Conservation (phyloP, 2,888 invertebrate genomes). For the Euproctis similis region DNA sequence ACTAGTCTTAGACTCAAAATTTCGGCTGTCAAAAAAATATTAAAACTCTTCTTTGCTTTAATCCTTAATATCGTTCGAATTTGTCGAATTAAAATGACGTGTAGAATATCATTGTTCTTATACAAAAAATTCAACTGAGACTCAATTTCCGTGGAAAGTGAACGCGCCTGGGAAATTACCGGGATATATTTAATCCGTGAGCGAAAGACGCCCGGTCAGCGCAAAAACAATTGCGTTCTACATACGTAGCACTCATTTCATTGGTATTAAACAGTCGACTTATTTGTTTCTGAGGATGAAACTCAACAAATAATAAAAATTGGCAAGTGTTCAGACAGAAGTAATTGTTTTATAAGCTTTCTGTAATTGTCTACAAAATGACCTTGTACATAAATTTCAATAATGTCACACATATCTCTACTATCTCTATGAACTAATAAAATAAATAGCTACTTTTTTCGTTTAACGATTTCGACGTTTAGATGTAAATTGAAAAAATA, state of each 20-base stretch:
- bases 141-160: background rate
- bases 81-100: background rate
- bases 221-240: slow-evolving; percentile 5
- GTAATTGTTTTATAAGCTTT: background rate
- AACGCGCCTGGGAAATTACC: slow-evolving; percentile 2
- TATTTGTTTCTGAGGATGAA: slow-evolving; percentile 5
- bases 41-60: too few species aligned
- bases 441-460: too few species aligned
- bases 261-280: slow-evolving; percentile 6
- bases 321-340: too few species aligned
- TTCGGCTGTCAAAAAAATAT: too few species aligned
- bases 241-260: slow-evolving; percentile 8
- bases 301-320: too few species aligned
- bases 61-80: too few species aligned
- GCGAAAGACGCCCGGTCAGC: slow-evolving; percentile 5
- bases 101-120: background rate
- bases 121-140: background rate
- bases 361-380: background rate
- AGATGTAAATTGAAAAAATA: slow-evolving; percentile 11
- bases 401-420: background rate
- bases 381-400: slow-evolving; percentile 1
- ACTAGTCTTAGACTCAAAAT: too few species aligned
- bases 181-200: slow-evolving; percentile 5
- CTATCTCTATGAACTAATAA: too few species aligned
- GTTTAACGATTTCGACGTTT: too few species aligned